Percentiles rank a stretch among this genome's conserved stretches.
Evolutionary conservation across 2,113 vertebrate genomes (phyloP).

Genomic region (Paradoxurus hermaphroditus): DNA sequence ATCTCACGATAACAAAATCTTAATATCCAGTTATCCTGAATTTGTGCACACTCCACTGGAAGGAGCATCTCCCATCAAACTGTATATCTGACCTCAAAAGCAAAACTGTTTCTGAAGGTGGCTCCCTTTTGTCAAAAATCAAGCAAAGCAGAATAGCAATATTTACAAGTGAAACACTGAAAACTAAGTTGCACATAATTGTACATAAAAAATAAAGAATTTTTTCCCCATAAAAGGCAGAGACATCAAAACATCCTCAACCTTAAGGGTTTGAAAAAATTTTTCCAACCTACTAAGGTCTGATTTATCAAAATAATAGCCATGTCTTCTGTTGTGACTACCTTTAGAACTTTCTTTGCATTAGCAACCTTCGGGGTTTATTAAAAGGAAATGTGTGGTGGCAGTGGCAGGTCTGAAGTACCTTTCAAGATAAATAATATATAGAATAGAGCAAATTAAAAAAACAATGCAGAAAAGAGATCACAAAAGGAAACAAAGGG

Average conservation of each 20-base stretch:
- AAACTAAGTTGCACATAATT: background rate
- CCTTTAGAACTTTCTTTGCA: background rate
- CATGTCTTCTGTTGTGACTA: background rate
- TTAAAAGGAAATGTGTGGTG: background rate
- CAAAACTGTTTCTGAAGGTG: background rate
- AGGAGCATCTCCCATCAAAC: background rate
- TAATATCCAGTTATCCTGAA: background rate
- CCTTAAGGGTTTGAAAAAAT: background rate
- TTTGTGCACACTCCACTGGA: background rate
- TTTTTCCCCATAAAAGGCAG: background rate
- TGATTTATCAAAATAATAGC: background rate
- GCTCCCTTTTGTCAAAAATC: background rate
- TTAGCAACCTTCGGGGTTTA: conserved; percentile 7
- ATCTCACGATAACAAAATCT: background rate
- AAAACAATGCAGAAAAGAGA: background rate
- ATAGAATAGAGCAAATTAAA: background rate
- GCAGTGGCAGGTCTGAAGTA: background rate
- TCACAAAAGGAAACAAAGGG: background rate
- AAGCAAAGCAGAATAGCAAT: background rate
- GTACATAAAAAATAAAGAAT: too few species aligned
- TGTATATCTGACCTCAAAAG: background rate
- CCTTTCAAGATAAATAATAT: background rate
- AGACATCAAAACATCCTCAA: conserved; percentile 13
- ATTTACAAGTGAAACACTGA: conserved; percentile 22
- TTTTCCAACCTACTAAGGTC: background rate